Evolutionary conservation across 2,797 vertebrate genomes (phyloP), one percentile per base, ranked within the genome.

Genomic region (Parotocinclus haroldoi): DNA sequence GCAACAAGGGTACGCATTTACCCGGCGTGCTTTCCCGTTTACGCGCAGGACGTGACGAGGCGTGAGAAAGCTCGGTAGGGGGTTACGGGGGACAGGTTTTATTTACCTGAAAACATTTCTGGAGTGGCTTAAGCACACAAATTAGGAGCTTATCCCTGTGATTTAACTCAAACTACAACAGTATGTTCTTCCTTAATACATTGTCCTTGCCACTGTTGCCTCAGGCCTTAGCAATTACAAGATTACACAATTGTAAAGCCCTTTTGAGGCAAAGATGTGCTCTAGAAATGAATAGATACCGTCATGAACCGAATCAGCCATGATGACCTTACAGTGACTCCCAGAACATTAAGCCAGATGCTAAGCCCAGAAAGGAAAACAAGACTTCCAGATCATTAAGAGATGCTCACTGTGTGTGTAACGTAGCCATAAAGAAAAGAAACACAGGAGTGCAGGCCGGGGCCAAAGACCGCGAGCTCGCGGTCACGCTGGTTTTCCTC

Each of bases 391-490:
- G 55, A 51, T 67, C 36, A 72, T 69, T 59, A 56, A 56, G 49
- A 67, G 66, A 44, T 18, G 12, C 57, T 61, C 56, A 16, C 48
- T 37, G 50, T 18, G 61, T 53, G 59, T 64, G 40, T 68, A 66
- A 64, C 60, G 55, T 52, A 38, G 56, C 63, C 68, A 40, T 17
- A 61, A 14, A 54, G 53, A 54, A 63, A 66, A 66, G 49, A 70
- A 68, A 65, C 13, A 17, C 7, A 17, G 44, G 53, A 56, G 61
- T 8, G 46, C 14, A 42, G 69, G 56, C 12, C 8, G 9, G 36
- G 55, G 60, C 62, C 48, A 54, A 7, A 65, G 53, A 19, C 39
- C 44, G 9, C 12, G 63, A 48, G 39, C 49, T 69, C 42, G 46
- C 36, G 42, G 38, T 56, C 56, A 44, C 46, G 45, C 45, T 61